Conservation (phyloP, 2,113 vertebrate genomes). For the Sorex araneus region DNA sequence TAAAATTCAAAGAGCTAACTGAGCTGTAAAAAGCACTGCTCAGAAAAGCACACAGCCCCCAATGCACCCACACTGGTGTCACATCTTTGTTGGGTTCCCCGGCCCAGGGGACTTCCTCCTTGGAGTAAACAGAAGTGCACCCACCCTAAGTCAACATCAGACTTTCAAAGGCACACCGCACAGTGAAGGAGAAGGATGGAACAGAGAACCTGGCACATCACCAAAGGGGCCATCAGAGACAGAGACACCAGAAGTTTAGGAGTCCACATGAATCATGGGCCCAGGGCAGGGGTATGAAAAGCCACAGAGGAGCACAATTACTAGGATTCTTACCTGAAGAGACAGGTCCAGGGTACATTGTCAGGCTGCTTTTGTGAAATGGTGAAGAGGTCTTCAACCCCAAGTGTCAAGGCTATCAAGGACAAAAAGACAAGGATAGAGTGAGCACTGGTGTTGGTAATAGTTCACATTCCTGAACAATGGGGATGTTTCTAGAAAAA, state of each 20-base stretch:
- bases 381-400: neutral
- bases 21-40: neutral
- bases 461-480: slow-evolving; percentile 22
- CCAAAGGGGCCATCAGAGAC: neutral
- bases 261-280: no score
- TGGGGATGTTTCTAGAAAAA: slow-evolving; percentile 47
- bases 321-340: slow-evolving; percentile 28
- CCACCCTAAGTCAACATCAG: slow-evolving; percentile 24
- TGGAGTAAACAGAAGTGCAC: neutral
- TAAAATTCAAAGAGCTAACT: slow-evolving; percentile 20
- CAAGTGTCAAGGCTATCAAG: slow-evolving; percentile 52
- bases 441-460: neutral
- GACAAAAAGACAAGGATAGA: slow-evolving; percentile 59
- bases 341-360: neutral
- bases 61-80: neutral
- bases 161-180: slow-evolving; percentile 2
- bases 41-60: neutral
- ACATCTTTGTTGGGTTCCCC: neutral
- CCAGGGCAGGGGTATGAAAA: neutral
- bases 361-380: neutral
- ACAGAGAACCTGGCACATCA: neutral
- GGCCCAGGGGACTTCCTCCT: neutral
- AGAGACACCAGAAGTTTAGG: neutral
- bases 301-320: neutral
- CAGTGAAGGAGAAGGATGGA: neutral